Evolutionary conservation across 1,140 invertebrate species (phyloP).

Genomic region (Aphelinus certus): DNA sequence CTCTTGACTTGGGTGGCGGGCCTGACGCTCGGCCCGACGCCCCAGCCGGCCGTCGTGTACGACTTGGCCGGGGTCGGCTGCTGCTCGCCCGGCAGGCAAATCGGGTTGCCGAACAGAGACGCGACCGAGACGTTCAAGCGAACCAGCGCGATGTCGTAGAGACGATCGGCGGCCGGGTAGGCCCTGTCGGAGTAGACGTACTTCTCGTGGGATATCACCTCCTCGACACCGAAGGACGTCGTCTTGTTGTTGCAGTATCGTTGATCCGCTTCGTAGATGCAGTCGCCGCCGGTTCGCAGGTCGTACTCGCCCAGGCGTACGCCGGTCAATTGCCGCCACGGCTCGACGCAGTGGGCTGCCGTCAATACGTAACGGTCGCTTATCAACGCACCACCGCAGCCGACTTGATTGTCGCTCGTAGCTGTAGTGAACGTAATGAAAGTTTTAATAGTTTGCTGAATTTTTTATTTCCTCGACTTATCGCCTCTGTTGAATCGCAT

Average conservation of each 20-base stretch:
- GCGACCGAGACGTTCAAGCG: neutral
- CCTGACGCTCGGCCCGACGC: neutral
- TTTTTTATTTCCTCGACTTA: neutral
- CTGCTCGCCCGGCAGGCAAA: neutral
- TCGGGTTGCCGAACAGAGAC: neutral
- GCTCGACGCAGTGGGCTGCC: neutral
- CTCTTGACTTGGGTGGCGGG: neutral
- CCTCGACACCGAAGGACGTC: neutral
- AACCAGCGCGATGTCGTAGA: neutral
- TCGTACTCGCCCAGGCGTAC: slow-evolving; percentile 9
- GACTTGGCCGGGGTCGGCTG: neutral
- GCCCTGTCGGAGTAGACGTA: neutral
- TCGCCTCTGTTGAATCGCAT: no score
- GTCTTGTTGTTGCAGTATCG: neutral
- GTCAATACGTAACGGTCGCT: slow-evolving; percentile 6
- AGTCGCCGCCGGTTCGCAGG: neutral
- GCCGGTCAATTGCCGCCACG: neutral
- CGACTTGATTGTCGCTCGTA: neutral
- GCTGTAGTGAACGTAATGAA: neutral
- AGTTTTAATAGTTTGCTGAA: neutral
- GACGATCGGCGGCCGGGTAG: no score
- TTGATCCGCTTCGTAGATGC: neutral
- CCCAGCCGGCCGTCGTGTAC: neutral
- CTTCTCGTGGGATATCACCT: neutral
- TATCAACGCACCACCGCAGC: slow-evolving; percentile 9